Conservation (phyloP, 1,140 invertebrate species). For the Pogonognathellus flavescens region DNA sequence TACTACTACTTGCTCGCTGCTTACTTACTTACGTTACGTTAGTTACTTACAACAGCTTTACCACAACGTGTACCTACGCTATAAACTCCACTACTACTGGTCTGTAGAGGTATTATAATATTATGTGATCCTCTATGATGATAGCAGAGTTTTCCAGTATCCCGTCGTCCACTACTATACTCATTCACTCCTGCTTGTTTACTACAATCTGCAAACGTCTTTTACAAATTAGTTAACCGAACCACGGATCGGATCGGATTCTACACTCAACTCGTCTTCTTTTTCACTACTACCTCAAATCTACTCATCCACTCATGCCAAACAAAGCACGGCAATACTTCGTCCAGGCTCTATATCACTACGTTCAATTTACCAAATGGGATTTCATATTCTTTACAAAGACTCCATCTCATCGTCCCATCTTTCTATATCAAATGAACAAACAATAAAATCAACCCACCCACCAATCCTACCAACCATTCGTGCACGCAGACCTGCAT, state of each 20-base stretch:
- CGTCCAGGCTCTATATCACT: background rate
- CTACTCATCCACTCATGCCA: conserved; percentile 25
- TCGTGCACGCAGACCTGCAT: conserved; percentile 14
- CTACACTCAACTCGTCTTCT: conserved; percentile 36
- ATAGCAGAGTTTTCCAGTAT: conserved; percentile 5
- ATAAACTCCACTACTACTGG: background rate
- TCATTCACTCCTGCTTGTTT: conserved; percentile 5
- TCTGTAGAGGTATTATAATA: background rate
- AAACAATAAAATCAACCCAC: conserved; percentile 56
- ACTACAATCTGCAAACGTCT: conserved; percentile 52
- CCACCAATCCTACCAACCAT: conserved; percentile 36
- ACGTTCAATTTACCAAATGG: conserved; percentile 63
- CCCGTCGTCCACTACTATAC: conserved; percentile 15
- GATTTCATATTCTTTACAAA: conserved; percentile 54
- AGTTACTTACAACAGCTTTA: conserved; percentile 16
- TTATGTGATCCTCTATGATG: background rate
- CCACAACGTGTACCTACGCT: background rate
- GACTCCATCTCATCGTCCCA: conserved; percentile 32
- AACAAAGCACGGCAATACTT: background rate
- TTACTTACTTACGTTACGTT: conserved; percentile 46
- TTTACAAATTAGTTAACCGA: conserved; percentile 64
- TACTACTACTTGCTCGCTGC: conserved; percentile 22
- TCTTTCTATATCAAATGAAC: conserved; percentile 53
- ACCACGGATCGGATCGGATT: conserved; percentile 25
- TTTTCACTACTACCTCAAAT: conserved; percentile 38